Base-by-base conservation (phyloP, 2,888 invertebrate genomes). In the Megastigmus dorsalis region DNA sequence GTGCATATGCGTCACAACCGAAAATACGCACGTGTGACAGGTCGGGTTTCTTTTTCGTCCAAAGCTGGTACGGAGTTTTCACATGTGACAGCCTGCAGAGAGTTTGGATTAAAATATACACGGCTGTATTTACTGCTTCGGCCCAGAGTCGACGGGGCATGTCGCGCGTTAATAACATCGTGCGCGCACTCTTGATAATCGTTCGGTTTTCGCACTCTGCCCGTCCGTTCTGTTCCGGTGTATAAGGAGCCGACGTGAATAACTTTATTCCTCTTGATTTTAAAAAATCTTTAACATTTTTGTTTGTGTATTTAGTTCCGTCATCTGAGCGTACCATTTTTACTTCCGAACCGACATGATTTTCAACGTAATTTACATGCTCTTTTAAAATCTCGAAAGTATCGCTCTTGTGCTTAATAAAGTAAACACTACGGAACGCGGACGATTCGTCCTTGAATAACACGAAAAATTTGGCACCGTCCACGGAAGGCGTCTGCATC, bases 241-340 rank as follows among this genome's bases (percentile, higher is more conserved):
- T 63, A 52, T 76, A 69, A 2, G 76, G 57, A 13, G 63, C 70
- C 0, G 69, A 63, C 10, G 36, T 28, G 13, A 70, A 41, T 33
- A 28, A n/a, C 48, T 76, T 50, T n/a, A 80, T 82, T 5, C 81
- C 81, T 62, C 78, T 63, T 20, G 55, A 15, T 18, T 72, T 77
- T 6, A 79, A 68, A 50, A 66, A 79, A 18, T 52, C 13, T 28
- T 38, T 15, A 2, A 63, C 59, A 6, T 55, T 28, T 2, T 30
- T 1, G 10, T 52, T 26, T 48, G 18, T 23, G 67, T 38, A 50
- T 60, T 20, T 60, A 7, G 43, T 62, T 50, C 66, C 63, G 63
- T 70, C 73, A 10, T 52, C 30, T 5, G 52, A 28, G 4, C 52
- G 9, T 3, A 52, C n/a, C 9, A 28, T 28, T 28, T 52, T 52